These are phyloP conservation scores for Coracopsis vasa DNA, from an alignment of 2,113 vertebrate genomes.

Conservation along the genomic window DNA sequence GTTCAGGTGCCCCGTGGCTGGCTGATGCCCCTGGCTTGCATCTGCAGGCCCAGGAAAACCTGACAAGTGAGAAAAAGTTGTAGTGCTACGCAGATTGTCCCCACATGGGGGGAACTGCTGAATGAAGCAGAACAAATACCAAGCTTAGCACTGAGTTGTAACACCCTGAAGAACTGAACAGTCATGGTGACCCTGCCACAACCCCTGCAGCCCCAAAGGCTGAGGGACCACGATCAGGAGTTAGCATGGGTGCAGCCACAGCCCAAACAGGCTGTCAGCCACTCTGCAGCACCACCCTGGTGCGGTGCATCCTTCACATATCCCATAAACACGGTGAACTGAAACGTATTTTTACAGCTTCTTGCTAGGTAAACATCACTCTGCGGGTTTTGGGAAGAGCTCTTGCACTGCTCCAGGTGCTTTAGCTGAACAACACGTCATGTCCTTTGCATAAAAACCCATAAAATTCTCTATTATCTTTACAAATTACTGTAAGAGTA, in stretches of 20 bases:
- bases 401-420: background rate
- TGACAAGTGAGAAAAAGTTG: background rate
- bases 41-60: background rate
- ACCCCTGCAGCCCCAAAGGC: fast-evolving
- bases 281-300: fast-evolving
- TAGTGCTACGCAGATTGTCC: background rate
- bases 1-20: background rate
- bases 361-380: background rate
- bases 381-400: background rate
- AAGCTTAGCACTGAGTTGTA: fast-evolving
- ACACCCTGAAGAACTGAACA: fast-evolving
- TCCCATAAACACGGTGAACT: background rate
- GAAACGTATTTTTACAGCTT: background rate
- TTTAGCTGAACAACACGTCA: background rate
- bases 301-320: fast-evolving
- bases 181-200: background rate
- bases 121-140: background rate
- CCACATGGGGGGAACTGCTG: fast-evolving
- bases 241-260: background rate
- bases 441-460: background rate
- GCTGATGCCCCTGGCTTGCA: background rate
- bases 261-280: fast-evolving
- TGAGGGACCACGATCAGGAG: background rate
- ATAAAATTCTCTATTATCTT: background rate
- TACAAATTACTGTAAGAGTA: background rate